Evolutionary conservation across 2,888 invertebrate species (phyloP).

Genomic region (Ypsolopha scabrella): DNA sequence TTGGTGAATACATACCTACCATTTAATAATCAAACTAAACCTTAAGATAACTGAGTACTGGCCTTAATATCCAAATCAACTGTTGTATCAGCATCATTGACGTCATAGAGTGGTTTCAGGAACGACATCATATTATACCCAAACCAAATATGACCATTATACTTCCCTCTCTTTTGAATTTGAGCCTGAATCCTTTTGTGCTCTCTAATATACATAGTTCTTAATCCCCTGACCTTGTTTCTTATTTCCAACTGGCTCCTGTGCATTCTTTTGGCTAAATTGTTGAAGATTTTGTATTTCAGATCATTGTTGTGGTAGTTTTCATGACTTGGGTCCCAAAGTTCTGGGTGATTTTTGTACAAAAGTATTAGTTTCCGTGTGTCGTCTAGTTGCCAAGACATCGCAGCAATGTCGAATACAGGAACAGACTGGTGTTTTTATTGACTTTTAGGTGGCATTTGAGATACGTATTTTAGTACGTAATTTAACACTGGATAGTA

Average conservation of each 20-base stretch:
- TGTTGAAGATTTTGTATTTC: neutral
- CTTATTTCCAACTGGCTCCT: neutral
- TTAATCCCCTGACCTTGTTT: neutral
- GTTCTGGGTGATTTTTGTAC: neutral
- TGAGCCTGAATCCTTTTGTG: neutral
- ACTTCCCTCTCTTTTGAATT: neutral
- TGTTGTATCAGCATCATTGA: no score
- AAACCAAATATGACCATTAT: neutral
- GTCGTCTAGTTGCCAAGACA: neutral
- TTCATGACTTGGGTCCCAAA: neutral
- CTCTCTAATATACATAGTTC: neutral
- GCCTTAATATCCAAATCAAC: no score
- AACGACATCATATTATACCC: constrained; percentile 1
- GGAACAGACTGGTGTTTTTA: no score
- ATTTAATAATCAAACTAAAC: no score
- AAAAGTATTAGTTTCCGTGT: neutral
- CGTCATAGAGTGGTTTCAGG: neutral
- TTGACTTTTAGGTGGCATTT: no score
- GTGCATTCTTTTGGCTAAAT: neutral
- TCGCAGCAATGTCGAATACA: neutral
- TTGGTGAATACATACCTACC: no score
- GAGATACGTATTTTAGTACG: no score
- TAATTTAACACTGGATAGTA: no score
- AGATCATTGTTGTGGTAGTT: neutral
- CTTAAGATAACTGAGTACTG: no score